Conservation (phyloP, 2,113 vertebrate species). For the Dicaeum eximium region DNA sequence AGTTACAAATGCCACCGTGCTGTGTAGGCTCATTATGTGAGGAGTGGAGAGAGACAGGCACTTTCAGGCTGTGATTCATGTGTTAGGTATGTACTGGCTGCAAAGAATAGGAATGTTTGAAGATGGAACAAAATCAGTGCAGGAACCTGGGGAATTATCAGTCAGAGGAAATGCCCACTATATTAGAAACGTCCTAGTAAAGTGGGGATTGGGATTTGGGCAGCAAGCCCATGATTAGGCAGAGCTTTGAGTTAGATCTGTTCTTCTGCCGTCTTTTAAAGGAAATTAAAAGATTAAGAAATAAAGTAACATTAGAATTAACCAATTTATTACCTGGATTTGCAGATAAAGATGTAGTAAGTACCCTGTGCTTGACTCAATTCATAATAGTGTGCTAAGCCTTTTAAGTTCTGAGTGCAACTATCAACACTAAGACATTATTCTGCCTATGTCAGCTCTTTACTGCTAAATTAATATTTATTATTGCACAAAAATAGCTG, state of each 20-base stretch:
- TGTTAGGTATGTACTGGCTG: accelerated
- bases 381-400: background rate
- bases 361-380: background rate
- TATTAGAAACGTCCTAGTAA: background rate
- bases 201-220: background rate
- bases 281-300: background rate
- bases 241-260: background rate
- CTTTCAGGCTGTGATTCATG: background rate
- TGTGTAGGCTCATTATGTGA: background rate
- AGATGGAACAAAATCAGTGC: background rate
- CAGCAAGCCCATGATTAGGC: background rate
- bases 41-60: background rate
- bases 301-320: background rate
- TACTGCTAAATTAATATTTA: background rate
- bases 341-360: background rate
- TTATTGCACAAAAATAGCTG: background rate
- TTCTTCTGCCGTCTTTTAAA: background rate
- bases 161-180: background rate
- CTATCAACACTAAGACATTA: background rate
- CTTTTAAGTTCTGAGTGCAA: background rate
- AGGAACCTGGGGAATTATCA: background rate
- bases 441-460: background rate
- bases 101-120: background rate
- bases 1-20: background rate
- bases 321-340: background rate